Evolutionary conservation across 2,113 vertebrate species (phyloP).

Genomic region (Ptilorrhoa leucosticta): DNA sequence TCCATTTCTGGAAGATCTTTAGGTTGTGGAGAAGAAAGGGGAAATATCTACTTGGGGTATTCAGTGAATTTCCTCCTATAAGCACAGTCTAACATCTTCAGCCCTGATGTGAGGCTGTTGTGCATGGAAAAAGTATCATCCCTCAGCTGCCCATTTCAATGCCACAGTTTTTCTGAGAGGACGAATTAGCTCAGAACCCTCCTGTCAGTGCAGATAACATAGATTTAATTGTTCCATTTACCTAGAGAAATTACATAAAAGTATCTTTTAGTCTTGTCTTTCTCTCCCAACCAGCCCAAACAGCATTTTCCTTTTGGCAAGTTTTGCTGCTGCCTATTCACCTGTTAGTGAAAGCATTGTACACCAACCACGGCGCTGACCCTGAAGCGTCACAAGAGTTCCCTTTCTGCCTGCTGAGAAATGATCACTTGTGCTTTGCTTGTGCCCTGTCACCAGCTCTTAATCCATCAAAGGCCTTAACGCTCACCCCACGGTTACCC

Average conservation of each 20-base stretch:
- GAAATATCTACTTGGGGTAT: background rate
- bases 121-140: background rate
- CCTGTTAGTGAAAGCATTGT: background rate
- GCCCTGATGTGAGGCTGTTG: background rate
- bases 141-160: background rate
- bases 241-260: background rate
- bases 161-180: background rate
- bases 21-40: background rate
- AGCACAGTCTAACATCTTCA: background rate
- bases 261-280: background rate
- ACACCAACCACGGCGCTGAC: background rate
- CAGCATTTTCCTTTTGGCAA: background rate
- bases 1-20: background rate
- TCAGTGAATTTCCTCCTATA: background rate
- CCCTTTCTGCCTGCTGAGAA: background rate
- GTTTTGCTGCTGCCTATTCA: background rate
- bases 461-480: background rate
- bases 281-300: background rate
- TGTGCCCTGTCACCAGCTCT: background rate
- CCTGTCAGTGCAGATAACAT: background rate
- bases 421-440: background rate
- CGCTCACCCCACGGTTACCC: background rate
- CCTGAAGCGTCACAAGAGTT: background rate
- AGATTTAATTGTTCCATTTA: background rate
- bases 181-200: background rate